Base-by-base conservation (phyloP, 1,140 invertebrate species). In the Drosophila mayri region DNA sequence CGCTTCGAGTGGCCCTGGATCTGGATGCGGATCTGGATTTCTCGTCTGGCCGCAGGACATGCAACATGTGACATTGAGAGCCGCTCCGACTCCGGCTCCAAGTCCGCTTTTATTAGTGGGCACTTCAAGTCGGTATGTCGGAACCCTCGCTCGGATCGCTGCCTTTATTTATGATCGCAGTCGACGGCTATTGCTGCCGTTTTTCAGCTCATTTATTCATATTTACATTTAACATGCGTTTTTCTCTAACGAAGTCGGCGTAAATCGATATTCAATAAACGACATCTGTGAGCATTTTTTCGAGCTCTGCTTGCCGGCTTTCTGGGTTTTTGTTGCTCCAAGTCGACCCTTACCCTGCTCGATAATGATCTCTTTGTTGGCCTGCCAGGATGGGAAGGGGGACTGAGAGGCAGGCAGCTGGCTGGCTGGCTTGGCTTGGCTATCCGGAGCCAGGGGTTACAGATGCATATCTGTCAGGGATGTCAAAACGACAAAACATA, bases 251-350 rank as follows among this genome's bases (percentile, higher is more conserved):
- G 85, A 88, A 90, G 68, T 90, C 86, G 55, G 60, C 85, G 86
- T 90, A 90, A 90, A 90, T 90, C 87, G 86, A 90, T 90, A 90
- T 90, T 91, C 86, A 90, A 90, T 90, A 90, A 90, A 90, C 82
- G 86, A 90, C 86, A 90, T 90, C 86, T 90, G 86, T 90, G 82
- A 86, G 87, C 81, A 90, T 90, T 90, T 90, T 86, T 90, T 65
- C 11, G 20, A 25, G 35, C 30, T 16, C 44, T 50, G 60, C 49
- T 35, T 54, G 14, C 46, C 12, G 20, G 57, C 35, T 60, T 61
- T 66, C 52, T 50, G 30, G 50, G 38, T 41, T 61, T 40, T 54
- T 64, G 41, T 35, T 68, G 66, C 54, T 35, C 63, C 66, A 70
- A 70, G 66, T 12, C 73, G 52, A 71, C 76, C 74, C 74, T 70